These are phyloP conservation scores for Octonoba sinensis DNA, from an alignment of 2,888 invertebrate genomes.

Conservation along the genomic window DNA sequence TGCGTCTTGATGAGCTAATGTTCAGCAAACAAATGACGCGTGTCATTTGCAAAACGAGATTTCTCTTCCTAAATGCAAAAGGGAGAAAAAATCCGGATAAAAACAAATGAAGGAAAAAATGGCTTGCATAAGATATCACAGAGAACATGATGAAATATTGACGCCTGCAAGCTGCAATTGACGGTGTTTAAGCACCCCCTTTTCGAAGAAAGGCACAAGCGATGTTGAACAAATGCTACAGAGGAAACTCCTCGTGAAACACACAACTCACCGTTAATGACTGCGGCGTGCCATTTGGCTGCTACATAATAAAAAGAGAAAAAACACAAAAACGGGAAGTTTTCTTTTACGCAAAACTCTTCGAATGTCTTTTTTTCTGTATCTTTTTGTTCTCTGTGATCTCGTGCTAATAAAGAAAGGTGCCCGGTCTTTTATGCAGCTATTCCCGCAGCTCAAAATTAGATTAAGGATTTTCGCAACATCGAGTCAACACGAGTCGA, in stretches of 20 bases:
- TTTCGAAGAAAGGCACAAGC: constrained; percentile 24
- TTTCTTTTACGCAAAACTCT: constrained; percentile 56
- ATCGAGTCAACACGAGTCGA: constrained; percentile 59
- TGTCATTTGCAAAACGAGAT: too few relatives aligned
- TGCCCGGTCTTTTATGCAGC: constrained; percentile 55
- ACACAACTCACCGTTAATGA: constrained; percentile 59
- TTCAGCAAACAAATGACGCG: too few relatives aligned
- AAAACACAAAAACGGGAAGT: constrained; percentile 14
- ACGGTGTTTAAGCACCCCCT: constrained; percentile 46
- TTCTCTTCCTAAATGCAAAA: too few relatives aligned
- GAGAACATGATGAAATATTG: constrained; percentile 16
- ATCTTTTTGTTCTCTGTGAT: constrained; percentile 26
- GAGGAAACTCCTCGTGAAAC: constrained; percentile 21
- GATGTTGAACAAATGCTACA: constrained; percentile 14
- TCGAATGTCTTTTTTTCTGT: constrained; percentile 33
- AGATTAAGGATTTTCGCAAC: constrained; percentile 63
- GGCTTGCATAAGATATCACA: too few relatives aligned
- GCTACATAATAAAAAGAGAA: constrained; percentile 20
- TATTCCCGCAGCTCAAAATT: constrained; percentile 59
- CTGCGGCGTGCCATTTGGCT: constrained; percentile 29
- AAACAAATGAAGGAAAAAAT: too few relatives aligned
- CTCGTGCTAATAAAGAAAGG: constrained; percentile 56
- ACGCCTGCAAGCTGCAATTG: constrained; percentile 34
- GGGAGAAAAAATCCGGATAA: too few relatives aligned
- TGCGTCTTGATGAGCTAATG: too few relatives aligned